phyloP scores from a whole-genome alignment of 92 coral and sea anemone genomes.

The Palythoa grandiflora region DNA sequence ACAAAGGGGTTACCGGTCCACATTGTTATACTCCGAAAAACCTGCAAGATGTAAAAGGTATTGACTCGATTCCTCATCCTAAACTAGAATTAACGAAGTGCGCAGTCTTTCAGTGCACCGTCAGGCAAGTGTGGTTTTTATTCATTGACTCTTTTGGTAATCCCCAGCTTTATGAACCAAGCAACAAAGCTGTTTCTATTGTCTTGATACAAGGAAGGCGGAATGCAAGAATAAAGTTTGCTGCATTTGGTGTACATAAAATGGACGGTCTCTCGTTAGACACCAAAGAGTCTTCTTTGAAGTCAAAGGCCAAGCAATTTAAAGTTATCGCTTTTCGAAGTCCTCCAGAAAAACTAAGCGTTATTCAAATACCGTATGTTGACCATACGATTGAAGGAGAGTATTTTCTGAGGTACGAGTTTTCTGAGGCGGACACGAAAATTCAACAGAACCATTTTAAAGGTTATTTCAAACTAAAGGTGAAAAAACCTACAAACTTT shows the following conservation, averaged over 20 bases:
- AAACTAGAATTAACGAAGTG: constrained; percentile 74
- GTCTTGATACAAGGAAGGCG: constrained; percentile 70
- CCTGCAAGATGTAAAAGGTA: constrained; percentile 48
- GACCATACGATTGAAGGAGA: constrained; percentile 66
- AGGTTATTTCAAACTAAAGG: constrained; percentile 76
- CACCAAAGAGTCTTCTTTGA: constrained; percentile 47
- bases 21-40: constrained; percentile 71
- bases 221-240: constrained; percentile 67
- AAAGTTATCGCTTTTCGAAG: constrained; percentile 42
- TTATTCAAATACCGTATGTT: constrained; percentile 45
- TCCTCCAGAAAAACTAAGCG: constrained; percentile 70
- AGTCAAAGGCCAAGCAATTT: constrained; percentile 57
- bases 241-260: constrained; percentile 91
- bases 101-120: constrained; percentile 88
- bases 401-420: constrained; percentile 76
- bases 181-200: constrained; percentile 72
- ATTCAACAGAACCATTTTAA: constrained; percentile 74
- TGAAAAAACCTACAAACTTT: constrained; percentile 73
- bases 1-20: constrained; percentile 57
- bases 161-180: constrained; percentile 71
- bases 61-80: constrained; percentile 51
- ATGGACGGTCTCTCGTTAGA: constrained; percentile 68
- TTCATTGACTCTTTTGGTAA: constrained; percentile 76
- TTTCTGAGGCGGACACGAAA: constrained; percentile 80
- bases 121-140: constrained; percentile 94